These are phyloP conservation scores for Hemiprocne comata DNA, from an alignment of 2,113 vertebrate species.

Conservation along the genomic window DNA sequence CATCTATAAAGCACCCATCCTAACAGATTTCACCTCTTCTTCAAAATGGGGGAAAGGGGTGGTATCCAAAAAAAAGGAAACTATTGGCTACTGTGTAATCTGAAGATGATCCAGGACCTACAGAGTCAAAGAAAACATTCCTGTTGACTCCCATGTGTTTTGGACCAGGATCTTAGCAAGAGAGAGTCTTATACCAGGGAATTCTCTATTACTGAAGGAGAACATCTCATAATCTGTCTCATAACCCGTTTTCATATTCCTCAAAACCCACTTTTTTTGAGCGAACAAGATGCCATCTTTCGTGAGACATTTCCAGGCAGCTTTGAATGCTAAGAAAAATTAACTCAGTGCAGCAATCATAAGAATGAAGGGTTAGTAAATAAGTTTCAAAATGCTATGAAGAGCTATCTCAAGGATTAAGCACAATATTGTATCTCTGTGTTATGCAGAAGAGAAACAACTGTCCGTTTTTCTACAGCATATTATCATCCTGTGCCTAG, in stretches of 20 bases:
- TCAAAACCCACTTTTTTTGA: not conserved
- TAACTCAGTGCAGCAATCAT: not conserved
- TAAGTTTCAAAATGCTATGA: not conserved
- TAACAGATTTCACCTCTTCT: not conserved
- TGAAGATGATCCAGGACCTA: conserved; percentile 22
- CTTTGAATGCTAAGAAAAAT: not conserved
- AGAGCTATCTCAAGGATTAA: not conserved
- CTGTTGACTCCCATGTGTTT: not conserved
- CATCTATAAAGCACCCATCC: not conserved
- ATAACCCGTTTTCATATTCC: not conserved
- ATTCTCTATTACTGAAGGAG: not conserved
- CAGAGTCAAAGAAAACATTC: not conserved
- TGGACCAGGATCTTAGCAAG: not conserved
- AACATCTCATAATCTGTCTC: not conserved
- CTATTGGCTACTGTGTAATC: not conserved
- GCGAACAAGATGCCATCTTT: not conserved
- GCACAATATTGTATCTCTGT: not conserved
- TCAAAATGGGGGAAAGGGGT: not conserved
- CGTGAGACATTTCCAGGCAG: not conserved
- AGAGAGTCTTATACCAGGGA: not conserved
- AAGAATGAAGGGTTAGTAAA: not conserved
- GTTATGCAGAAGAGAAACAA: not conserved
- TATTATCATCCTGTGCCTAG: not conserved
- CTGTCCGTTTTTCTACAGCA: not conserved
- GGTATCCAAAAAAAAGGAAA: not conserved